phyloP scores from a whole-genome alignment of 1,140 invertebrate genomes.

The Polypedilum pembai region DNA sequence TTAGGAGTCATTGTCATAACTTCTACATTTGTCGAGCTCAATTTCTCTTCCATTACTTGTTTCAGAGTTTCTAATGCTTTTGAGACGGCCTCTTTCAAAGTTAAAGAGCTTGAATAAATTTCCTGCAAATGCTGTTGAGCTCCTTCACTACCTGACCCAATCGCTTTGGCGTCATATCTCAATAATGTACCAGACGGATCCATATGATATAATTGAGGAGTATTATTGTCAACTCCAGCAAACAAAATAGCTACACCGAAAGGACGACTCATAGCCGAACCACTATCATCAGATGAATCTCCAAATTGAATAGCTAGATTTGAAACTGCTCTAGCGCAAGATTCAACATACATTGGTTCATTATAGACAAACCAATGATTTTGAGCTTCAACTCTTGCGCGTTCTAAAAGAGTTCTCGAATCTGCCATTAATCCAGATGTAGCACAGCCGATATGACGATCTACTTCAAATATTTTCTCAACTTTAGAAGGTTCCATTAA shows the following conservation, averaged over 20 bases:
- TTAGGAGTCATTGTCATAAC: conserved; percentile 87
- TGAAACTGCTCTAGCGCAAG: conserved; percentile 94
- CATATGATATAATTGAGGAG: conserved; percentile 90
- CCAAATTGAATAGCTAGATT: conserved; percentile 98
- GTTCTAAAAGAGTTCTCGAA: conserved; percentile 80
- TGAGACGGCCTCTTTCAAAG: conserved; percentile 90
- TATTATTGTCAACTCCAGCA: conserved; percentile 77
- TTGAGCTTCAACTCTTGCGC: conserved; percentile 90
- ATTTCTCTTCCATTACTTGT: conserved; percentile 99
- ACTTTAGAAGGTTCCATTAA: conserved; percentile 94
- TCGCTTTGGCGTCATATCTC: conserved; percentile 96
- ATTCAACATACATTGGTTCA: conserved; percentile 94
- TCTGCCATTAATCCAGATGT: conserved; percentile 98
- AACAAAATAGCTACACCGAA: conserved; percentile 96
- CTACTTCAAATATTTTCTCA: conserved; percentile 95
- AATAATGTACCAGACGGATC: conserved; percentile 98
- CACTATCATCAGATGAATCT: conserved; percentile 81
- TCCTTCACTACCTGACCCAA: conserved; percentile 98
- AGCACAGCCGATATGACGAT: conserved; percentile 95
- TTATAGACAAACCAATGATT: conserved; percentile 98
- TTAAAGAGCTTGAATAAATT: conserved; percentile 72
- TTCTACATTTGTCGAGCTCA: conserved; percentile 96
- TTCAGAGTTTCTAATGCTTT: conserved; percentile 90
- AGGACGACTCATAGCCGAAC: conserved; percentile 94
- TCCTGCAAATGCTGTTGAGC: conserved; percentile 94